Evolutionary conservation across 2,888 invertebrate species (phyloP).

Genomic region (Mayetiola destructor): DNA sequence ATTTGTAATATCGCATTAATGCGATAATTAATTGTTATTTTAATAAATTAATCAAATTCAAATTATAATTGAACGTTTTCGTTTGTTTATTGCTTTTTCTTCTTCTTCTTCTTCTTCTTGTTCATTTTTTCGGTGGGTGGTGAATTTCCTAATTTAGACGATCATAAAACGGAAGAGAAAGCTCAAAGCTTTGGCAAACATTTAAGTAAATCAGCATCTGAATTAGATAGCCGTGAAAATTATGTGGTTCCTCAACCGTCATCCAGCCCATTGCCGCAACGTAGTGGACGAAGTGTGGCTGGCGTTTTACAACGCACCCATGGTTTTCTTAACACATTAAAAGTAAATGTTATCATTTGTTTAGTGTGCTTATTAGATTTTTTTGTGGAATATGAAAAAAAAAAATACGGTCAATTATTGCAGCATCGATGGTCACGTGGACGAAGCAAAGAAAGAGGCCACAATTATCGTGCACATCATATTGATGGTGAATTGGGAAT

Average conservation of each 20-base stretch:
- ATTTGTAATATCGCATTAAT: too few species aligned
- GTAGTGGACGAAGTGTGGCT: conserved; percentile 36
- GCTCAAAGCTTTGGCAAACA: conserved; percentile 40
- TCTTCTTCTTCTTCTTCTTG: too few species aligned
- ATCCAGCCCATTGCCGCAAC: conserved; percentile 37
- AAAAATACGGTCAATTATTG: not conserved
- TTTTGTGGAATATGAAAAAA: not conserved
- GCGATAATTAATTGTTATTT: too few species aligned
- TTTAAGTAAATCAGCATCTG: conserved; percentile 69
- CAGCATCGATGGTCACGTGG: conserved; percentile 67
- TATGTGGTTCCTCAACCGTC: conserved; percentile 39
- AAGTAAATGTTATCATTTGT: conserved; percentile 34
- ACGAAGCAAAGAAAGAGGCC: conserved; percentile 50
- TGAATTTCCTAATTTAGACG: not conserved
- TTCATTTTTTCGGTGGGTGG: too few species aligned
- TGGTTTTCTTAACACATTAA: conserved; percentile 67
- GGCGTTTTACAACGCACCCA: conserved; percentile 64
- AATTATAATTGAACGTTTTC: too few species aligned
- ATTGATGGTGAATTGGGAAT: conserved; percentile 41
- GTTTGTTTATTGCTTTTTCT: too few species aligned
- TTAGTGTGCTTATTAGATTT: not conserved
- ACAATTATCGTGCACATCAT: not conserved
- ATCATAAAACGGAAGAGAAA: not conserved
- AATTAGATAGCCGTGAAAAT: conserved; percentile 52
- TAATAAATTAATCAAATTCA: too few species aligned